A percentile compares a stretch with the other conserved stretches of the same genome.
These are phyloP conservation scores for Cephalopholis sonnerati DNA, from an alignment of 2,113 vertebrate species.

Conservation along the genomic window DNA sequence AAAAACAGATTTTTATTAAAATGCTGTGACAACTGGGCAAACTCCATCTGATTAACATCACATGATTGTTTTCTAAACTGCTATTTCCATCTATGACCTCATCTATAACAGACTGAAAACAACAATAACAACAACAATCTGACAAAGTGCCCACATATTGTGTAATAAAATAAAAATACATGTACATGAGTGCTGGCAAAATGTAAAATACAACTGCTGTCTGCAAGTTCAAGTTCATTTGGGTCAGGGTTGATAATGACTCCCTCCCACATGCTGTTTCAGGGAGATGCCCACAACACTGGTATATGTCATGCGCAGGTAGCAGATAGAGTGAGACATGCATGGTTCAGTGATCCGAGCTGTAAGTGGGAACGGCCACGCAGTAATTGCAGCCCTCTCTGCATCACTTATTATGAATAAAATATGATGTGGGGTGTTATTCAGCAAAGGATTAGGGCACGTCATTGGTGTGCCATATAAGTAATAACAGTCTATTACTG, in stretches of 20 bases:
- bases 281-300: constrained; percentile 28
- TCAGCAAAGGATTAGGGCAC: constrained; percentile 62
- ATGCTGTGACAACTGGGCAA: neutral
- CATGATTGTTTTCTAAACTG: neutral
- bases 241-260: constrained; percentile 48
- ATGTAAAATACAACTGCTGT: constrained; percentile 21
- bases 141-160: neutral
- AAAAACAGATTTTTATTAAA: neutral
- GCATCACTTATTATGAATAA: constrained; percentile 82
- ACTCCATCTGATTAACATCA: neutral
- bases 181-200: neutral
- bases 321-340: constrained; percentile 44
- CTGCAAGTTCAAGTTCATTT: constrained; percentile 42
- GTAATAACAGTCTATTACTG: constrained; percentile 72
- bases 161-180: neutral
- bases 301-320: constrained; percentile 45
- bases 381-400: constrained; percentile 77
- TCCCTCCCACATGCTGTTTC: constrained; percentile 34
- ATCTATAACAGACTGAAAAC: neutral
- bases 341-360: constrained; percentile 63
- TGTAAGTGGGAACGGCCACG: constrained; percentile 63
- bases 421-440: constrained; percentile 80
- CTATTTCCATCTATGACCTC: neutral
- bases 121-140: neutral
- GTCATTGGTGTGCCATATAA: constrained; percentile 68